Evolutionary conservation across 2,113 vertebrate species (phyloP).

Genomic region (Leptodactylus fuscus): DNA sequence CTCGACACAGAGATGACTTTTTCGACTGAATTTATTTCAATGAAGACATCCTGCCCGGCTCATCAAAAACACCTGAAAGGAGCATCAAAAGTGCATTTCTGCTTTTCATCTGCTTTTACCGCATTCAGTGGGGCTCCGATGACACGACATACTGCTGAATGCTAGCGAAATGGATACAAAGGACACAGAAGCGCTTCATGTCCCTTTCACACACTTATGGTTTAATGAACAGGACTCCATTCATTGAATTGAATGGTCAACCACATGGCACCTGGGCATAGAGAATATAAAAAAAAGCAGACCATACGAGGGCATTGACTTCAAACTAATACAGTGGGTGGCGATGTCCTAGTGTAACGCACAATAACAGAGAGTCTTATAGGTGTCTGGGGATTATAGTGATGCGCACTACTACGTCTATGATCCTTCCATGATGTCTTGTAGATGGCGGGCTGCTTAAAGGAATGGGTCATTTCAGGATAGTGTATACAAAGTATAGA

Average conservation of each 20-base stretch:
- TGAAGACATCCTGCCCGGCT: background rate
- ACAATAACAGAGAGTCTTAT: background rate
- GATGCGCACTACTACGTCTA: background rate
- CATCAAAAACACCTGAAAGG: conserved; percentile 8
- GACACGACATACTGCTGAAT: background rate
- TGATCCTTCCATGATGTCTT: background rate
- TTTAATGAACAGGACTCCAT: conserved; percentile 2
- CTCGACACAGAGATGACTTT: background rate
- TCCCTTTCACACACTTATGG: background rate
- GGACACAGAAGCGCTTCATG: background rate
- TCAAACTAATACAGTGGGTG: background rate
- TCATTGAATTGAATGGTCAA: conserved; percentile 11
- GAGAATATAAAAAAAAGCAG: background rate
- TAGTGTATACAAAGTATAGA: no score
- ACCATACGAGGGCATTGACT: background rate
- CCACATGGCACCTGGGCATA: background rate
- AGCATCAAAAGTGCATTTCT: background rate
- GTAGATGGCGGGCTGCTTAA: no score
- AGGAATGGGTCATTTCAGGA: background rate
- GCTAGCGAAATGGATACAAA: background rate
- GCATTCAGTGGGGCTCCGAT: background rate
- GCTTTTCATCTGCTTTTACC: background rate
- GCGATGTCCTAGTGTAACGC: background rate
- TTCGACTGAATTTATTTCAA: background rate
- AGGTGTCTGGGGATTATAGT: background rate